phyloP scores from a whole-genome alignment of 2,113 vertebrate species.

The Mesitornis unicolor region DNA sequence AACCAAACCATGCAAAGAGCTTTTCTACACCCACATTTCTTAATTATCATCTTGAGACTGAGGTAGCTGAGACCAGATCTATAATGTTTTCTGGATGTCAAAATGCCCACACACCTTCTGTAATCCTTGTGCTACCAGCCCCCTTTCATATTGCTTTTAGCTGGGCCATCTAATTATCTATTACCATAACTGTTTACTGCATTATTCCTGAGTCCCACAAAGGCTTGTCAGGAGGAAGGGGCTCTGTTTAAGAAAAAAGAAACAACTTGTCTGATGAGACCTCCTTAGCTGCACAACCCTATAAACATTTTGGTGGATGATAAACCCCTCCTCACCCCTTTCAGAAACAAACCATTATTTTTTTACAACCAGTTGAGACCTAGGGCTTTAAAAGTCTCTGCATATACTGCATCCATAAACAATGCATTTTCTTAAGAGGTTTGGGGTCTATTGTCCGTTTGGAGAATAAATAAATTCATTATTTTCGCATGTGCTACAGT shows the following conservation, averaged over 20 bases:
- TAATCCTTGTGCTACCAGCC: slow-evolving; percentile 67
- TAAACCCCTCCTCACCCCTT: neutral
- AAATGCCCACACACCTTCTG: slow-evolving; percentile 82
- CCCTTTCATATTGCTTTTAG: slow-evolving; percentile 66
- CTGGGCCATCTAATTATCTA: slow-evolving; percentile 72
- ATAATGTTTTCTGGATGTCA: slow-evolving; percentile 79
- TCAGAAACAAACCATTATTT: neutral
- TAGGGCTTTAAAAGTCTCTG: neutral
- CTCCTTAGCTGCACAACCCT: neutral
- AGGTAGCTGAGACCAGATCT: slow-evolving; percentile 82
- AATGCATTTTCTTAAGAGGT: neutral
- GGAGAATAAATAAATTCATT: slow-evolving; percentile 22
- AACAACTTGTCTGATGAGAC: slow-evolving; percentile 29
- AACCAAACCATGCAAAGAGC: slow-evolving; percentile 72
- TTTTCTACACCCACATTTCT: slow-evolving; percentile 81
- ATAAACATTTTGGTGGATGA: neutral
- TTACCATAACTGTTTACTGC: slow-evolving; percentile 33
- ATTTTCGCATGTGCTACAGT: slow-evolving; percentile 44
- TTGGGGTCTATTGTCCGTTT: slow-evolving; percentile 5
- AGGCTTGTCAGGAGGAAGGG: slow-evolving; percentile 27
- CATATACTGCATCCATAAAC: neutral
- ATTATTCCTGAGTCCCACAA: slow-evolving; percentile 52
- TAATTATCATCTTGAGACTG: slow-evolving; percentile 83
- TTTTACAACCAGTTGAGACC: neutral
- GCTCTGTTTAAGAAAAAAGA: slow-evolving; percentile 44